Percentiles rank a stretch among this genome's conserved stretches.
phyloP scores from a whole-genome alignment of 2,888 invertebrate species.

The Linyphia triangularis region DNA sequence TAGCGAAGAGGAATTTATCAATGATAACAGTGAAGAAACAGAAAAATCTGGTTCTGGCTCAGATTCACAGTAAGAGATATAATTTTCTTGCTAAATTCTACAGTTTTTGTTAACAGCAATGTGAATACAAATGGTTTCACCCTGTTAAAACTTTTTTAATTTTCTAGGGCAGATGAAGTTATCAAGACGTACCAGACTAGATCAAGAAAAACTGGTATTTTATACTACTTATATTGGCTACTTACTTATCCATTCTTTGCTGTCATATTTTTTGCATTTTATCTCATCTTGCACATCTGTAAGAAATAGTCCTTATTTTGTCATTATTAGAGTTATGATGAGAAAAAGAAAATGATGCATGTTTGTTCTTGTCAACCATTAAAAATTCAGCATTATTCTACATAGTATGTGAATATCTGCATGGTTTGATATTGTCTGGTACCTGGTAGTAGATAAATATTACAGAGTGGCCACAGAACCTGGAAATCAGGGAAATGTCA shows the following conservation, averaged over 20 bases:
- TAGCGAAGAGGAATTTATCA: slow-evolving; percentile 32
- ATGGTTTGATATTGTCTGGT: no score
- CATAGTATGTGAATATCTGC: no score
- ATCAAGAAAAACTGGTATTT: neutral
- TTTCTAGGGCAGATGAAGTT: slow-evolving; percentile 23
- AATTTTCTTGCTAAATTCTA: neutral
- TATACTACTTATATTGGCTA: neutral
- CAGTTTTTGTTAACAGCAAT: neutral
- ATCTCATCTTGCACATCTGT: no score
- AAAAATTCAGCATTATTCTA: no score
- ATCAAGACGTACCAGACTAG: slow-evolving; percentile 48
- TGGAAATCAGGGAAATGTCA: no score
- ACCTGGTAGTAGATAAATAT: no score
- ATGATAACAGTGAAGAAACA: slow-evolving; percentile 39
- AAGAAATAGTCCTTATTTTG: no score
- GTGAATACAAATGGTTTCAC: neutral
- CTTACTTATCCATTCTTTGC: neutral
- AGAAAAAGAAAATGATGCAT: no score
- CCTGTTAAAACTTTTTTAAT: no score
- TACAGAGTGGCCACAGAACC: no score
- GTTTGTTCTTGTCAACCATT: no score
- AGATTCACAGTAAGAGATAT: slow-evolving; percentile 16
- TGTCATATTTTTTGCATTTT: neutral
- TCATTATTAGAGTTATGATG: no score
- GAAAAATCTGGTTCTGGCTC: neutral